Evolutionary conservation across 1,140 invertebrate genomes (phyloP), one percentile per base, ranked within the genome.

Genomic region (Hormaphis cornu): DNA sequence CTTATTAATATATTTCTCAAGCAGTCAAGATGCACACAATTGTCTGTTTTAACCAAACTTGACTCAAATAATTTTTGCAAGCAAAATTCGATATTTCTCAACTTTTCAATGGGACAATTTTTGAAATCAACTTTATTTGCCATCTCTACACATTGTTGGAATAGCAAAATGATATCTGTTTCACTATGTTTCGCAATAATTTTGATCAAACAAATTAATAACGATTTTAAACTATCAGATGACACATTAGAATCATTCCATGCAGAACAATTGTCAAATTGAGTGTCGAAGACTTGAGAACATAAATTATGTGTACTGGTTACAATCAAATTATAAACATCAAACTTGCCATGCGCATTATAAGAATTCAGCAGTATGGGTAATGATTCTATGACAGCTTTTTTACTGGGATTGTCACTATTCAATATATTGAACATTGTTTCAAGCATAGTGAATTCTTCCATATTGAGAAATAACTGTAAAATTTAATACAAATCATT

Each of bases 361-460:
- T 48, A 66, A 16, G 18, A n/a, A 50, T 48, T 24, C 22, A 66
- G 24, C n/a, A 66, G 6, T 33, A 48, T 35, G 16, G 44, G 61
- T 33, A 66, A 35, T 3, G 28, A 12, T 50, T 66, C 61, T 48
- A 66, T 35, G 22, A 66, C n/a, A 9, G 44, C 28, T 50, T 50
- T 66, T 66, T 63, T 63, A 9, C 14, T 28, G 7, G 44, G 8
- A 50, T 28, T 14, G 8, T 66, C 24, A 66, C 61, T 35, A 48
- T 66, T 48, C 40, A 66, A 33, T 33, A 66, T 66, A 8, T 66
- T 35, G 6, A 66, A 50, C 61, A 66, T 66, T 35, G 61, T 50
- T 35, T n/a, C 26, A 24, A 66, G 14, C 16, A 66, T 33, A 14
- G 12, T 66, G 9, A 33, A 16, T 66, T 66, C 44, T 66, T 66